These are phyloP conservation scores for Masnerella sp. DNA, from an alignment of 2,888 invertebrate genomes.

Conservation along the genomic window DNA sequence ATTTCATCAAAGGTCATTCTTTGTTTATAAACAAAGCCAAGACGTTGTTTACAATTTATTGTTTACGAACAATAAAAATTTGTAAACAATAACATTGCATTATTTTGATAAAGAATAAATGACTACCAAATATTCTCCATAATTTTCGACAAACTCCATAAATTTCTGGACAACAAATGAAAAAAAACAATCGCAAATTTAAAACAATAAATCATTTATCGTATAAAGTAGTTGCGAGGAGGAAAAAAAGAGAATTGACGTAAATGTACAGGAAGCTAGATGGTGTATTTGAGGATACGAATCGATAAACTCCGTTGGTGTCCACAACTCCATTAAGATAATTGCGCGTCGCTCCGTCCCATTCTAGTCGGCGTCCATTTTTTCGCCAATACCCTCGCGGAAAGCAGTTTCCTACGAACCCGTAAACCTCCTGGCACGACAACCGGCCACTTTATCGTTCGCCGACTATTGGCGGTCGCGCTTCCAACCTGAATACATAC, in stretches of 20 bases:
- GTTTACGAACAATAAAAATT: no score
- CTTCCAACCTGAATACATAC: slow-evolving; percentile 66
- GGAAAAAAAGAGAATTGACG: neutral
- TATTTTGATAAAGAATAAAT: no score
- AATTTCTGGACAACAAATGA: no score
- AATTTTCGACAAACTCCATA: no score
- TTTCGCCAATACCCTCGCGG: slow-evolving; percentile 34
- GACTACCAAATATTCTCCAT: no score
- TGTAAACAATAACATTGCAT: no score
- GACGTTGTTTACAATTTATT: no score
- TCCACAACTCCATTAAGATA: slow-evolving; percentile 76
- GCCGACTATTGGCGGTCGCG: slow-evolving; percentile 62
- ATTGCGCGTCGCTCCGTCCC: slow-evolving; percentile 66
- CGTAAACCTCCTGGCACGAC: slow-evolving; percentile 48
- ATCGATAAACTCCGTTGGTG: slow-evolving; percentile 72
- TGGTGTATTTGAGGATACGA: slow-evolving; percentile 55
- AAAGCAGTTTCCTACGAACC: slow-evolving; percentile 52
- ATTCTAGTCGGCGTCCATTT: slow-evolving; percentile 32
- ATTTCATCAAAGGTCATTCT: no score
- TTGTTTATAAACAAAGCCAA: no score
- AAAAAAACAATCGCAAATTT: no score
- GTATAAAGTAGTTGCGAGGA: no score
- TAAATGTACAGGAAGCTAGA: slow-evolving; percentile 27
- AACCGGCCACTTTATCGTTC: slow-evolving; percentile 58
- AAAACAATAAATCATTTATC: no score